phyloP scores from a whole-genome alignment of 2,888 invertebrate genomes.

The Heteromurus nitidus region DNA sequence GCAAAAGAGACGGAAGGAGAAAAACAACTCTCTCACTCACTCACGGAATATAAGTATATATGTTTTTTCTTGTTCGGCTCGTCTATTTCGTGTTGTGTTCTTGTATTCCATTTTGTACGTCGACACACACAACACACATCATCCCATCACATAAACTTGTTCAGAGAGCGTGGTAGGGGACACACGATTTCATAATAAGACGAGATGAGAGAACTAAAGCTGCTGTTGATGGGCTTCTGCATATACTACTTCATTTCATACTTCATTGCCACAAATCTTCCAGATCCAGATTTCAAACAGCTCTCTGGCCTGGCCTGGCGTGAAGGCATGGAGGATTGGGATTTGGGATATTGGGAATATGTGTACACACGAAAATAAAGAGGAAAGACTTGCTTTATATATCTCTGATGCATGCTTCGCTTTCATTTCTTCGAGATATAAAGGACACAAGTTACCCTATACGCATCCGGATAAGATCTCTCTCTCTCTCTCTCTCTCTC shows the following conservation, averaged over 20 bases:
- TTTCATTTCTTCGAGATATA: not conserved
- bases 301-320: not conserved
- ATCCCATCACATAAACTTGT: not conserved
- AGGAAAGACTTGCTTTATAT: conserved; percentile 2
- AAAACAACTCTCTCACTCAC: conserved; percentile 63
- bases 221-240: conserved; percentile 1
- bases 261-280: conserved; percentile 47
- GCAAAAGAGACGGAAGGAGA: conserved; percentile 63
- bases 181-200: not conserved
- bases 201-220: conserved; percentile 54
- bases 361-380: no score
- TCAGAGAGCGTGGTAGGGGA: not conserved
- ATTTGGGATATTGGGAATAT: no score
- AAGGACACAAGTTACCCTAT: not conserved
- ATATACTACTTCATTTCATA: not conserved
- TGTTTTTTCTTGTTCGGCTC: conserved; percentile 44
- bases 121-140: no score
- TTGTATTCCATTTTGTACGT: not conserved
- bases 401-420: no score
- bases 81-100: not conserved
- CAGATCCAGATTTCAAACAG: conserved; percentile 62
- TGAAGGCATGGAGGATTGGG: no score
- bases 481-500: conserved; percentile 6
- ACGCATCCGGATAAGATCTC: conserved; percentile 3
- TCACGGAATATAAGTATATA: conserved; percentile 34